Percentiles rank a stretch among this genome's conserved stretches.
These are phyloP conservation scores for Aulostomus chinensis DNA, from an alignment of 2,797 vertebrate genomes.

Conservation along the genomic window DNA sequence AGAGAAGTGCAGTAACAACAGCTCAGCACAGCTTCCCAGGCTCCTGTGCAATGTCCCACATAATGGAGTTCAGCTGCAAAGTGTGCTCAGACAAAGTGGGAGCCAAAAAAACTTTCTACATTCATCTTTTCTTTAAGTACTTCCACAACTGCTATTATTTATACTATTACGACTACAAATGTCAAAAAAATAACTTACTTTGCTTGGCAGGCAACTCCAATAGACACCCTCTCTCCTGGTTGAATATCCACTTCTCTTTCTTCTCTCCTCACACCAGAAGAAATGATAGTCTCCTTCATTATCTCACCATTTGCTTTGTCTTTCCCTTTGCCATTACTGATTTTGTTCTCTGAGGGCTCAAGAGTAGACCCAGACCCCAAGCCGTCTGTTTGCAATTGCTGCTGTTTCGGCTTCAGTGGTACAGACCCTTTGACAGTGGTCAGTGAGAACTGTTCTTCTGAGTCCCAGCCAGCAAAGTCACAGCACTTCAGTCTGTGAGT, in stretches of 20 bases:
- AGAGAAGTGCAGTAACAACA: slow-evolving; percentile 90
- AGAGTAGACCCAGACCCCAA: neutral
- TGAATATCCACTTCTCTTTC: slow-evolving; percentile 58
- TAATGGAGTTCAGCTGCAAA: neutral
- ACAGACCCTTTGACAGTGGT: slow-evolving; percentile 39
- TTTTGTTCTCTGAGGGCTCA: slow-evolving; percentile 17
- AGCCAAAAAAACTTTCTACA: neutral
- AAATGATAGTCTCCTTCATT: neutral
- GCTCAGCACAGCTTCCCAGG: slow-evolving; percentile 85
- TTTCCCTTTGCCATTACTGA: slow-evolving; percentile 1
- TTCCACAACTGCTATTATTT: too few species aligned
- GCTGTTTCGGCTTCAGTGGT: slow-evolving; percentile 3
- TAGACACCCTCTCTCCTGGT: slow-evolving; percentile 66
- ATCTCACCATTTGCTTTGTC: slow-evolving; percentile 4
- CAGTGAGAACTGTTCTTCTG: slow-evolving; percentile 84
- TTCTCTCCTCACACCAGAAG: slow-evolving; percentile 12
- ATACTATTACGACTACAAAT: too few species aligned
- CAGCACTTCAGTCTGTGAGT: slow-evolving; percentile 84
- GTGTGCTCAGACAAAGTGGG: neutral
- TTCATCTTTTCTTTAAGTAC: too few species aligned
- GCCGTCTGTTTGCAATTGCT: neutral
- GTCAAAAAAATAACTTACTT: slow-evolving; percentile 62
- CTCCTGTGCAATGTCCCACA: slow-evolving; percentile 70
- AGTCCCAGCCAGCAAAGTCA: slow-evolving; percentile 91
- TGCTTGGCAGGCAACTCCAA: slow-evolving; percentile 67